phyloP scores from a whole-genome alignment of 2,888 invertebrate genomes.

The Clitarchus hookeri region DNA sequence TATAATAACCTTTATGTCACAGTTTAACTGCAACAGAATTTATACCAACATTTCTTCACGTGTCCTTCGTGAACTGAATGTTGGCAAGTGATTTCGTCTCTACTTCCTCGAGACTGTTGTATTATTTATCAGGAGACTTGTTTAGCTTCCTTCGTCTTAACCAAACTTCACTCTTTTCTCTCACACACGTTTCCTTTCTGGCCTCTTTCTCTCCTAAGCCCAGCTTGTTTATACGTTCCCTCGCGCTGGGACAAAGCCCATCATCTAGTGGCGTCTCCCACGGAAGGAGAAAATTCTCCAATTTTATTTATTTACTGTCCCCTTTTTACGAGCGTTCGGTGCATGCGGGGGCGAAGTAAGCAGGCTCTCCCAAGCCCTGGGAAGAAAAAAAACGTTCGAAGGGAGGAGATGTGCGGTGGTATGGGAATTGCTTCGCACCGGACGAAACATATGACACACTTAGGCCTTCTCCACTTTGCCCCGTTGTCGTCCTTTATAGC shows the following conservation, averaged over 20 bases:
- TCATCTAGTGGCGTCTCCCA: not conserved
- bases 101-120: not conserved
- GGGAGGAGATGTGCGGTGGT: not conserved
- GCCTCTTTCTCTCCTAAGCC: not conserved
- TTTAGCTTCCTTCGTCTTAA: not conserved
- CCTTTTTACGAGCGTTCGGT: not conserved
- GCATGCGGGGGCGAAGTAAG: not conserved
- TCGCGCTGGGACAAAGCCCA: not conserved
- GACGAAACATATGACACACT: not conserved
- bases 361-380: not conserved
- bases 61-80: not conserved
- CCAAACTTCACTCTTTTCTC: not conserved
- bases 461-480: not conserved
- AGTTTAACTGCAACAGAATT: too few species aligned
- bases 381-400: not conserved
- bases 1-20: too few species aligned
- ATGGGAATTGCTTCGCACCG: not conserved
- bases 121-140: not conserved
- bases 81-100: not conserved
- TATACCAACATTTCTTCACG: not conserved
- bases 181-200: not conserved
- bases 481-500: not conserved
- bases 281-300: constrained; percentile 10
- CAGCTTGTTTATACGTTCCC: not conserved
- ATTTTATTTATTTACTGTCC: constrained; percentile 12